These are phyloP conservation scores for Hoplodrina ambigua DNA, from an alignment of 2,888 invertebrate genomes.

Conservation along the genomic window DNA sequence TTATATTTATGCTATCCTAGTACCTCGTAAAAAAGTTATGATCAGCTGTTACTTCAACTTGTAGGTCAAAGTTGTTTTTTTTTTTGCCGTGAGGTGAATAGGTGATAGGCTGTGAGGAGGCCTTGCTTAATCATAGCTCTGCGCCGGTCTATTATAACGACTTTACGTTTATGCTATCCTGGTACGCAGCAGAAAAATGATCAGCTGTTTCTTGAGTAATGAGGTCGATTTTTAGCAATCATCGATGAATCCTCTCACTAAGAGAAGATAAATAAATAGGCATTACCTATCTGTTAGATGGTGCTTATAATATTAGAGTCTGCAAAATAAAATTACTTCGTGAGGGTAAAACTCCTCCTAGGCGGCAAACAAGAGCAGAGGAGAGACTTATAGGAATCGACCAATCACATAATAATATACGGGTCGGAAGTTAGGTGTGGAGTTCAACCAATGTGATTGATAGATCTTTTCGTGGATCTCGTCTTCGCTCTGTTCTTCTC, in stretches of 20 bases:
- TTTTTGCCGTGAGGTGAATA: neutral
- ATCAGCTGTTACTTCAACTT: conserved; percentile 49
- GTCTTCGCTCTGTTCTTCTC: too few species aligned
- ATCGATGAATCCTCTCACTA: neutral
- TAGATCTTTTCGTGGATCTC: too few species aligned
- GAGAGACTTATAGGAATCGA: too few species aligned
- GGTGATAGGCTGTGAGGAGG: conserved; percentile 11
- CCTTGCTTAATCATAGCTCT: conserved; percentile 13
- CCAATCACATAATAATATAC: too few species aligned
- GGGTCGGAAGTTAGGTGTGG: too few species aligned
- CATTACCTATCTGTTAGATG: too few species aligned
- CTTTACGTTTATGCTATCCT: conserved; percentile 25
- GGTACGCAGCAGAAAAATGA: conserved; percentile 29
- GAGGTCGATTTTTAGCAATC: conserved; percentile 2
- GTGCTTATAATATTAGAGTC: too few species aligned
- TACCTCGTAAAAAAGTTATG: conserved; percentile 37
- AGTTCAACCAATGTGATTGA: too few species aligned
- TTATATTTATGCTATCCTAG: conserved; percentile 39
- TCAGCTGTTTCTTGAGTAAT: conserved; percentile 42
- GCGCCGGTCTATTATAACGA: conserved; percentile 11
- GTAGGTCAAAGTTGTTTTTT: conserved; percentile 29
- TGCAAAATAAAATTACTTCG: too few species aligned
- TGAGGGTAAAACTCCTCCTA: too few species aligned
- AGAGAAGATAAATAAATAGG: neutral
- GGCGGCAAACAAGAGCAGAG: too few species aligned